Conservation (phyloP, 1,140 invertebrate species). For the Calycopis cecrops region DNA sequence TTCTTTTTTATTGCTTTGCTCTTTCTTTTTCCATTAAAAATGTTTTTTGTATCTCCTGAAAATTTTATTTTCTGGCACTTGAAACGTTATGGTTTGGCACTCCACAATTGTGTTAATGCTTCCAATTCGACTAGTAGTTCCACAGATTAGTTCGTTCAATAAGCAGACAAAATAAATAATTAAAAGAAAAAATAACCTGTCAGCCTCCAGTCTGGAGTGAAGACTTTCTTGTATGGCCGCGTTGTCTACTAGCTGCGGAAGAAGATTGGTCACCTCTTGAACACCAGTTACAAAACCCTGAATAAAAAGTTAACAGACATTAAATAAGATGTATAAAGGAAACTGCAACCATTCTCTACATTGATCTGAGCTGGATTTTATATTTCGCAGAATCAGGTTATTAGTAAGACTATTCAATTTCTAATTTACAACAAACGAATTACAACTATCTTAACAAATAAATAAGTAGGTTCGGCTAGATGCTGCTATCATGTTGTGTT, state of each 20-base stretch:
- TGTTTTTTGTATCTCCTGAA: slow-evolving; percentile 12
- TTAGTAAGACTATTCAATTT: too few species aligned
- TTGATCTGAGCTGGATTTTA: slow-evolving; percentile 7
- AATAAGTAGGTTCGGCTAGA: too few species aligned
- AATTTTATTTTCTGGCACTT: slow-evolving; percentile 8
- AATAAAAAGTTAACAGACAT: background rate
- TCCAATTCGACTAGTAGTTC: too few species aligned
- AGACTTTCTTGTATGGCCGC: slow-evolving; percentile 60
- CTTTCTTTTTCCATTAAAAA: slow-evolving; percentile 9
- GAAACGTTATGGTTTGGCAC: slow-evolving; percentile 5
- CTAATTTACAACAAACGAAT: too few species aligned
- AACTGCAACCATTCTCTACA: background rate
- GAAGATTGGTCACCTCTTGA: slow-evolving; percentile 74
- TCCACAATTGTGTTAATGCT: too few species aligned
- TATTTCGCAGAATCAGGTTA: too few species aligned
- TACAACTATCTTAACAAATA: too few species aligned
- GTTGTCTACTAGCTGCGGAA: slow-evolving; percentile 77
- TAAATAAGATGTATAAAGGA: background rate
- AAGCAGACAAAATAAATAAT: too few species aligned
- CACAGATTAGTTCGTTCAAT: too few species aligned
- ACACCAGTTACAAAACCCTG: slow-evolving; percentile 76
- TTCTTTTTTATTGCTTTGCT: background rate
- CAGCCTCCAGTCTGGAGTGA: slow-evolving; percentile 47
- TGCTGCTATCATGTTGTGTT: too few species aligned
- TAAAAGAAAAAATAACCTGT: slow-evolving; percentile 34